Evolutionary conservation across 2,888 invertebrate genomes (phyloP).

Genomic region (Pseudolycoriella hygida): DNA sequence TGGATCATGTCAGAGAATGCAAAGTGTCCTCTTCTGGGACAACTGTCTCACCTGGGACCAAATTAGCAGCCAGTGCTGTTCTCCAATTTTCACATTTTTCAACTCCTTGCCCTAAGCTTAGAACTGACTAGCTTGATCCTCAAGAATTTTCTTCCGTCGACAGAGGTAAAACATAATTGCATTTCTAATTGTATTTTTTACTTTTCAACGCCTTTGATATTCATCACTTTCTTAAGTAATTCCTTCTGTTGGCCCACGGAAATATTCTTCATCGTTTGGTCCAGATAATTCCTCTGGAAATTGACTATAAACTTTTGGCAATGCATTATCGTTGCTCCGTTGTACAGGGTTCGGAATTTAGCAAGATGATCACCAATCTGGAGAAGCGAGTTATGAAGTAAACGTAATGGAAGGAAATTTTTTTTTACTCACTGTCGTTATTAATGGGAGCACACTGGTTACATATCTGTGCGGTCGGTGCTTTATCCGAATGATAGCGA

Average conservation of each 20-base stretch:
- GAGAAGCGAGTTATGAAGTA: conserved; percentile 2
- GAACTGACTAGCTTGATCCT: too few relatives aligned
- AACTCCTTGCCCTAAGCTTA: too few relatives aligned
- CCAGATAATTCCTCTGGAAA: conserved; percentile 46
- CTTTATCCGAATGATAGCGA: conserved; percentile 51
- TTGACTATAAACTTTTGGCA: conserved; percentile 56
- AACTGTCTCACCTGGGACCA: too few relatives aligned
- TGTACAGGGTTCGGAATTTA: conserved; percentile 45
- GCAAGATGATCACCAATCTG: conserved; percentile 42
- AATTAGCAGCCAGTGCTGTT: too few relatives aligned
- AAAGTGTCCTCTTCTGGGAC: too few relatives aligned
- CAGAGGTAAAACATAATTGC: too few relatives aligned
- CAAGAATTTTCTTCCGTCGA: too few relatives aligned
- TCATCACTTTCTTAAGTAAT: conserved; percentile 29
- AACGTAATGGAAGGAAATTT: background rate
- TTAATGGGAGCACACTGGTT: conserved; percentile 46
- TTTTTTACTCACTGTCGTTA: conserved; percentile 32
- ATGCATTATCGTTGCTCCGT: conserved; percentile 62
- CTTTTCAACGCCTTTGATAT: conserved; percentile 8
- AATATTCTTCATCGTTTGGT: conserved; percentile 40
- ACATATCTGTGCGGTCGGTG: conserved; percentile 61
- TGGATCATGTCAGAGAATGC: too few relatives aligned
- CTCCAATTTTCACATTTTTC: too few relatives aligned
- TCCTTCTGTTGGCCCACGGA: conserved; percentile 42
- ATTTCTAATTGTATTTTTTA: too few relatives aligned